phyloP scores from a whole-genome alignment of 2,888 invertebrate species.

The Beris chalybata region DNA sequence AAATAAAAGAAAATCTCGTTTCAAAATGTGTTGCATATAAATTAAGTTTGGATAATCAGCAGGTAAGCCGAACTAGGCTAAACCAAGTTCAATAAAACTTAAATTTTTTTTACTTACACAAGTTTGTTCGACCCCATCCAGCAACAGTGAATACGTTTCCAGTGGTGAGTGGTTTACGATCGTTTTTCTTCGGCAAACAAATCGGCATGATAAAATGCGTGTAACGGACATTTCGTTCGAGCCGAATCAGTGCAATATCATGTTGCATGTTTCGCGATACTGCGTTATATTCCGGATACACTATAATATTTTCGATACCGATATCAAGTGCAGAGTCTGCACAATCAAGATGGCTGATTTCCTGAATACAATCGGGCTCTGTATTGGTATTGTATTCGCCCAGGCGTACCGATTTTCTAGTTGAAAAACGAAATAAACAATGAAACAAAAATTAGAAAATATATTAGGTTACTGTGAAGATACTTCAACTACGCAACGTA shows the following conservation, averaged over 20 bases:
- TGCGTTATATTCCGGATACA: slow-evolving; percentile 65
- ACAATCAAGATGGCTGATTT: slow-evolving; percentile 58
- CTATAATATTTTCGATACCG: slow-evolving; percentile 63
- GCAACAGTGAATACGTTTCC: slow-evolving; percentile 62
- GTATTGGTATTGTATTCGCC: slow-evolving; percentile 69
- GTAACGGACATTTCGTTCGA: slow-evolving; percentile 50
- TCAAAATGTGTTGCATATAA: too few species aligned
- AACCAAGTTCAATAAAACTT: too few species aligned
- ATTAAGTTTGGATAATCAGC: too few species aligned
- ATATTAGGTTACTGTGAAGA: too few species aligned
- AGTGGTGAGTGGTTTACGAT: slow-evolving; percentile 50
- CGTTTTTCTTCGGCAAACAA: slow-evolving; percentile 56
- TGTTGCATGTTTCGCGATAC: slow-evolving; percentile 59
- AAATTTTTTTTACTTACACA: slow-evolving; percentile 47
- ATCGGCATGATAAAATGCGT: slow-evolving; percentile 64
- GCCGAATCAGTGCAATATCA: slow-evolving; percentile 61
- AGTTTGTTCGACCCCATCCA: slow-evolving; percentile 66
- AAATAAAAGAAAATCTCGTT: too few species aligned
- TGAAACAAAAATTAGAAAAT: neutral
- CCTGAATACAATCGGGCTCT: slow-evolving; percentile 63
- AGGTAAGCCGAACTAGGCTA: too few species aligned
- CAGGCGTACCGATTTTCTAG: slow-evolving; percentile 59
- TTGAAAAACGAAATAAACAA: neutral
- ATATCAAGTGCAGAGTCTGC: slow-evolving; percentile 67
- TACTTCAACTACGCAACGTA: neutral